Base-by-base conservation (phyloP, 2,797 vertebrate species). In the Sarcophilus harrisii region DNA sequence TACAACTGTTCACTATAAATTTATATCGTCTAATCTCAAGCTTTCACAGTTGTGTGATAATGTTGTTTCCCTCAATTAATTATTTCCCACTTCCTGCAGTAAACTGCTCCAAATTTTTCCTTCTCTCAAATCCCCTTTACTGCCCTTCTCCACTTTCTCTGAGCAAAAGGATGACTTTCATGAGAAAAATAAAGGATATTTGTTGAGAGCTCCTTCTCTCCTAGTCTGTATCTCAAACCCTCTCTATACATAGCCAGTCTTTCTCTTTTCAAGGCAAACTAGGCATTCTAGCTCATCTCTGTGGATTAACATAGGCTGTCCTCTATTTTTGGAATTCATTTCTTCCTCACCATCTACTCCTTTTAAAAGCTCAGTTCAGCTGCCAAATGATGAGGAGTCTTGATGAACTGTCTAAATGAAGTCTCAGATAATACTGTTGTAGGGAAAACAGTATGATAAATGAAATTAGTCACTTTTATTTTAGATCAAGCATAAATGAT, bases 401-500 rank as follows among this genome's bases (percentile, higher is more conserved):
- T 81, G 66, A 8, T 21, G 38, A 81, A 81, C 38, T 81, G 2
- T 81, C 38, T 45, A 81, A 81, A 81, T 81, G 66, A 81, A 24
- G 66, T 81, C 66, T 81, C n/a, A 24, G 8, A 81, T 81, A 38
- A n/a, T 38, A 81, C 29, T 73, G 32, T 73, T 92, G 32, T 38
- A 96, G 30, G 93, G 58, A 9, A 92, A 9, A 94, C 1, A 94
- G 21, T 92, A 1, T 73, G 57, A 91, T 92, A 59, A 90, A 93
- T 90, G 59, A 12, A 96, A 73, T 55, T 73, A 24, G 18, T 58
- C 62, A 81, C 92, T 55, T 92, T 90, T 92, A 89, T 90, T 94
- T 92, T 24, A 91, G 28, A 92, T 24, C 91, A 91, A 24, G 54
- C 57, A 94, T 94, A 94, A 91, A 96, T 92, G 38, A 91, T 92